Conservation (phyloP, 2,113 vertebrate genomes). For the Diglossa brunneiventris region DNA sequence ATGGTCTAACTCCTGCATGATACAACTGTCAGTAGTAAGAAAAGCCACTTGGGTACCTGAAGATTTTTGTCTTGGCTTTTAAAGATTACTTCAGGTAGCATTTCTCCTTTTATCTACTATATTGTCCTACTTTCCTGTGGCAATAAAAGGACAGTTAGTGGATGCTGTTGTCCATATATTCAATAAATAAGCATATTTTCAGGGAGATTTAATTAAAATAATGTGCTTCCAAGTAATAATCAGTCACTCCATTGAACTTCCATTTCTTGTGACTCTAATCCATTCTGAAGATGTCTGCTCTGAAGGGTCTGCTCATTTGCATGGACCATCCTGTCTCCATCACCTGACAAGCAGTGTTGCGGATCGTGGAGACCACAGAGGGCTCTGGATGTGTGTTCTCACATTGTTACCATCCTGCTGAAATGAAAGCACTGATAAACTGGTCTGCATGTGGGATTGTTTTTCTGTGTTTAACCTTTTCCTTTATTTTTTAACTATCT, state of each 20-base stretch:
- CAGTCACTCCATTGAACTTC: constrained; percentile 75
- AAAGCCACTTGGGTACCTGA: constrained; percentile 65
- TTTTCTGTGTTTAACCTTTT: constrained; percentile 65
- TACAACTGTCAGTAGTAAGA: constrained; percentile 71
- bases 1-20: constrained; percentile 72
- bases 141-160: constrained; percentile 82
- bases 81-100: constrained; percentile 67
- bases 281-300: constrained; percentile 76
- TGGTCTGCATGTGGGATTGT: constrained; percentile 76
- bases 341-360: constrained; percentile 73
- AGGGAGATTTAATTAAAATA: constrained; percentile 86
- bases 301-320: constrained; percentile 79
- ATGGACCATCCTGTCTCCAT: constrained; percentile 82
- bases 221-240: constrained; percentile 85
- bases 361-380: constrained; percentile 53
- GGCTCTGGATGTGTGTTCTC: constrained; percentile 67
- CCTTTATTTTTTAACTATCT: constrained; percentile 50
- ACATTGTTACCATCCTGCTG: constrained; percentile 69
- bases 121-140: constrained; percentile 67
- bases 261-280: constrained; percentile 78
- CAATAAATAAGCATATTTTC: constrained; percentile 77
- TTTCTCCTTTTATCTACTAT: constrained; percentile 59
- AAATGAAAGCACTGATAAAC: constrained; percentile 65
- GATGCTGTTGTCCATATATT: constrained; percentile 77
- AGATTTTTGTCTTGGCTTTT: constrained; percentile 65